Evolutionary conservation across 1,140 invertebrate species (phyloP).

Genomic region (Temnothorax longispinosus): DNA sequence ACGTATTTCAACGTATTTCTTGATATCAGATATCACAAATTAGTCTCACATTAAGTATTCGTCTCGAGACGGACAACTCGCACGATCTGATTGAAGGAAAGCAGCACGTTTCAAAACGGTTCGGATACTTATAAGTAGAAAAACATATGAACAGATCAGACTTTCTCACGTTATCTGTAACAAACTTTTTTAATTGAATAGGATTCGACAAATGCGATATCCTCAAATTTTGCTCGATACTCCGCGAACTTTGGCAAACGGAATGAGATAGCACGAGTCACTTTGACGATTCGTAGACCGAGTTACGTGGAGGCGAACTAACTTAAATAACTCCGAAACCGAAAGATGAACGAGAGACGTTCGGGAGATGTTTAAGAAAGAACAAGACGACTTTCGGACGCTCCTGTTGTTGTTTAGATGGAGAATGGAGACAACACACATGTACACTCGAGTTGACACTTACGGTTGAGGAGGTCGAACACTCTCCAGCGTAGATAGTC

Average conservation of each 20-base stretch:
- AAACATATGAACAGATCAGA: neutral
- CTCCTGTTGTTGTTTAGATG: neutral
- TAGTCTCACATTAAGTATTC: neutral
- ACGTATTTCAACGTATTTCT: neutral
- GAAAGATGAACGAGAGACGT: neutral
- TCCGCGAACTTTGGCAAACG: neutral
- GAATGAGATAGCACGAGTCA: neutral
- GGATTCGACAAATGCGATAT: neutral
- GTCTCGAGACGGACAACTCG: neutral
- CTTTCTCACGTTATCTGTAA: neutral
- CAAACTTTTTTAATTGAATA: neutral
- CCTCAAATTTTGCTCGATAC: neutral
- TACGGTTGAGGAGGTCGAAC: constrained; percentile 68
- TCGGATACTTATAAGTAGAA: neutral
- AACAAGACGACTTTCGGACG: neutral
- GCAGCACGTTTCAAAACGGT: neutral
- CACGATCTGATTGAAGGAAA: neutral
- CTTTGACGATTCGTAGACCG: neutral
- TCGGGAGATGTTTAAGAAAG: neutral
- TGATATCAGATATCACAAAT: too few species aligned
- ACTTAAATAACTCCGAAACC: neutral
- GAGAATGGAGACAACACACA: neutral
- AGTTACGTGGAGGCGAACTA: neutral
- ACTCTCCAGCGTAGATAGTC: constrained; percentile 70
- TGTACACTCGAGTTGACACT: constrained; percentile 47